These are phyloP conservation scores for Hippopotamyrus pictus DNA, from an alignment of 2,797 vertebrate species.

Conservation along the genomic window DNA sequence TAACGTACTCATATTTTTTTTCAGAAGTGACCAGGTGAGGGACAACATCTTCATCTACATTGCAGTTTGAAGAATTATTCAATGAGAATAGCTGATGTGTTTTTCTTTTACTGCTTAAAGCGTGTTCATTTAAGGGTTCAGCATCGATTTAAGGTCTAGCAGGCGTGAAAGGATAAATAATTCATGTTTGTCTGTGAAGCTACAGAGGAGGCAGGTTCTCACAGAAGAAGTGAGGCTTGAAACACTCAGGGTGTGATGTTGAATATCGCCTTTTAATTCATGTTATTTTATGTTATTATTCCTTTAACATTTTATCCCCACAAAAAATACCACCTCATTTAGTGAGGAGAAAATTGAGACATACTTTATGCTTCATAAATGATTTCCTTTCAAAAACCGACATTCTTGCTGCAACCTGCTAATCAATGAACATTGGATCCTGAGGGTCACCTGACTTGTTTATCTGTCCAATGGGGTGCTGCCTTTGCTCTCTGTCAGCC, in stretches of 20 bases:
- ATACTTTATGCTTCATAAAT: not conserved
- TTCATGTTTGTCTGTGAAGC: not conserved
- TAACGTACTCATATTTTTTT: not conserved
- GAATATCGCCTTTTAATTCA: not conserved
- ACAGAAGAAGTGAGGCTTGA: not conserved
- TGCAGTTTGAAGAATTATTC: not conserved
- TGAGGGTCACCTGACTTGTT: not conserved
- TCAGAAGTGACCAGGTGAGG: not conserved
- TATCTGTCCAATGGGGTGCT: not conserved
- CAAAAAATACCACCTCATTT: not conserved
- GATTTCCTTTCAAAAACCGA: not conserved
- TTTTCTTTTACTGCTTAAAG: not conserved
- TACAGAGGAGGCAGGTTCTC: not conserved
- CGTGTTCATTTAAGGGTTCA: conserved; percentile 6
- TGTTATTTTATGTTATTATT: not conserved
- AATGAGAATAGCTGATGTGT: conserved; percentile 2
- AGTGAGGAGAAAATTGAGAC: not conserved
- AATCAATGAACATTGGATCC: not conserved
- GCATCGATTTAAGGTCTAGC: not conserved
- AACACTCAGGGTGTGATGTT: not conserved
- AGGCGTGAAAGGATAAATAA: conserved; percentile 1
- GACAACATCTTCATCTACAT: not conserved
- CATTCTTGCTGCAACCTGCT: not conserved
- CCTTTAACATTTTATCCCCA: not conserved
- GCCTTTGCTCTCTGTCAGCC: not conserved